Evolutionary conservation across 2,888 invertebrate species (phyloP).

Genomic region (Sclerodermus sp.): DNA sequence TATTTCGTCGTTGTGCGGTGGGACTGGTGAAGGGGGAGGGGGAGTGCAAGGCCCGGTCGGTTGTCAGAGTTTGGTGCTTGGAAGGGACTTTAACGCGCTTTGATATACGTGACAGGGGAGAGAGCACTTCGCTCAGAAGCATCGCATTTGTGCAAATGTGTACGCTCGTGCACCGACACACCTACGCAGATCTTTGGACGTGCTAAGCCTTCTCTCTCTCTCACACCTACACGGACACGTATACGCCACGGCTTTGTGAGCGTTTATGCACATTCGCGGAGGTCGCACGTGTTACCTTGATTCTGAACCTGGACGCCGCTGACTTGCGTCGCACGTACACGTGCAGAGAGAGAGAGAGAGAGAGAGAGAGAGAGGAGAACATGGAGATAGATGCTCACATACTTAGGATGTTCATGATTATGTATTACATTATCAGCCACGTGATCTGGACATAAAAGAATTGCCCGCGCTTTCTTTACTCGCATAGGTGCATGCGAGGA

Average conservation of each 20-base stretch:
- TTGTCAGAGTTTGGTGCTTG: not conserved
- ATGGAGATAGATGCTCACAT: conserved; percentile 1
- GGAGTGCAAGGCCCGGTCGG: not conserved
- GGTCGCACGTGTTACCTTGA: too few species aligned
- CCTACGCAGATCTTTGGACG: not conserved
- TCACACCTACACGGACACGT: too few species aligned
- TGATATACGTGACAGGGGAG: conserved; percentile 27
- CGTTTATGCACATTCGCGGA: too few species aligned
- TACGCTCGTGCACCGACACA: conserved; percentile 2
- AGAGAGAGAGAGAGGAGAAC: not conserved
- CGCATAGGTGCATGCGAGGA: too few species aligned
- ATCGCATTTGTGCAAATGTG: conserved; percentile 7
- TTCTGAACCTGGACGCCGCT: too few species aligned
- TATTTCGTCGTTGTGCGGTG: conserved; percentile 29
- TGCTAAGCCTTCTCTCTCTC: too few species aligned
- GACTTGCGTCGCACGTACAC: too few species aligned
- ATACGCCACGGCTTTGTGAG: too few species aligned
- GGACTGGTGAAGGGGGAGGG: conserved; percentile 2
- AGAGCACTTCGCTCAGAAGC: conserved; percentile 20
- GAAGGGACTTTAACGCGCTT: conserved; percentile 28
- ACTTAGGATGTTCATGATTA: too few species aligned
- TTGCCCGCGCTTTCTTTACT: too few species aligned
- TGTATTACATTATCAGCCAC: too few species aligned
- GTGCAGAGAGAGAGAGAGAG: not conserved
- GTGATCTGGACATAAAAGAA: too few species aligned